These are phyloP conservation scores for Macquaria australasica DNA, from an alignment of 2,113 vertebrate genomes.

Conservation along the genomic window DNA sequence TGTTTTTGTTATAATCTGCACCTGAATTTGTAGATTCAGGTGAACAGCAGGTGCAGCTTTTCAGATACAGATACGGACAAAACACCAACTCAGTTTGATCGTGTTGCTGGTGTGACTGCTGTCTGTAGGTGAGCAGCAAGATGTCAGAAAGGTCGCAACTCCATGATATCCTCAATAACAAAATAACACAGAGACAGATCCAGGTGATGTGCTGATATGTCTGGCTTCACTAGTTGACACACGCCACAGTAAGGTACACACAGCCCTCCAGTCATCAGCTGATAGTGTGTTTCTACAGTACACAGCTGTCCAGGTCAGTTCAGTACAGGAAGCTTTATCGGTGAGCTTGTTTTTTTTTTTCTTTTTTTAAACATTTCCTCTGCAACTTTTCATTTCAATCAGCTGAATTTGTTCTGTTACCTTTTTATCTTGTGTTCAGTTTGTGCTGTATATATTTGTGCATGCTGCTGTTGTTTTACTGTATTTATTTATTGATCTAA, in stretches of 20 bases:
- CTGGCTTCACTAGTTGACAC: neutral
- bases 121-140: neutral
- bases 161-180: neutral
- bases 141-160: no score
- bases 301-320: slow-evolving; percentile 2
- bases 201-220: neutral
- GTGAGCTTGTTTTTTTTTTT: neutral
- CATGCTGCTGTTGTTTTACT: neutral
- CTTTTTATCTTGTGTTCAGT: neutral
- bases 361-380: neutral
- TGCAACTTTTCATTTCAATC: neutral
- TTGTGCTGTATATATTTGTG: neutral
- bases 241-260: neutral
- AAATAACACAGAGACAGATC: neutral
- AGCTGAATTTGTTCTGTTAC: neutral
- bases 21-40: no score
- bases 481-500: neutral
- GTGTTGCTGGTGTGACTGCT: neutral
- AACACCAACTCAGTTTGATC: neutral
- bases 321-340: neutral
- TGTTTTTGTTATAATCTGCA: neutral
- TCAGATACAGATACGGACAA: neutral
- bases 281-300: slow-evolving; percentile 19
- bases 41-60: neutral
- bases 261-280: slow-evolving; percentile 9